Evolutionary conservation across 1,140 invertebrate species (phyloP), one percentile per base, ranked within the genome.

Genomic region (Aleiodes sp.): DNA sequence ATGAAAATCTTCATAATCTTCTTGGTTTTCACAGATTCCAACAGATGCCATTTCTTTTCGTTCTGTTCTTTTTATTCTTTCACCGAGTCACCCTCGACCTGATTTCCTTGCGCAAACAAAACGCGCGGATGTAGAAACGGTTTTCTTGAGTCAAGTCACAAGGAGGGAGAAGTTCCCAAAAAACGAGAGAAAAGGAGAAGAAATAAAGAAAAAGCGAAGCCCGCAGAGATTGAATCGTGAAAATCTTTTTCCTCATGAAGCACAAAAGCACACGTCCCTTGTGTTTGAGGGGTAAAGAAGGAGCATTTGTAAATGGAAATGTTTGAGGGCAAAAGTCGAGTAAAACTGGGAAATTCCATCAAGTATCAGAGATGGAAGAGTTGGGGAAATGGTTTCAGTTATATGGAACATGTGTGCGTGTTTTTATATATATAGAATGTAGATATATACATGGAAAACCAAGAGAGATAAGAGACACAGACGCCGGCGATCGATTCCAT

Each of bases 401-500:
- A 68, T 26, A 29, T 39, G 28, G n/a, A 7, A 31, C n/a, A n/a
- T n/a, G n/a, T n/a, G n/a, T n/a, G 9, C 14, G 57, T 63, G 28
- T 68, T 19, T 59, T 9, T 31, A 39, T 31, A 31, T 52, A 24
- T 52, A 52, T 52, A 24, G 7, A 19, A 8, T 16, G 16, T 24
- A 24, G 46, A 21, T 52, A 24, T 24, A 52, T 24, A 21, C 46
- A 16, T 8, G 7, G 12, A 21, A 24, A 21, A 6, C 19, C 6
- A 16, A 43, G 46, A 52, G 21, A 6, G 46, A 52, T 1, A 21
- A 52, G 46, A 21, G 4, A 41, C 14, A 14, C 14, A 35, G 9
- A 62, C 37, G 61, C 59, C n/a, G 24, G 57, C 65, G 66, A 68
- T 68, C 66, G 66, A 68, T 68, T 68, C 39, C 26, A 62, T 68